phyloP scores from a whole-genome alignment of 2,113 vertebrate species.

The Mixornis gularis region DNA sequence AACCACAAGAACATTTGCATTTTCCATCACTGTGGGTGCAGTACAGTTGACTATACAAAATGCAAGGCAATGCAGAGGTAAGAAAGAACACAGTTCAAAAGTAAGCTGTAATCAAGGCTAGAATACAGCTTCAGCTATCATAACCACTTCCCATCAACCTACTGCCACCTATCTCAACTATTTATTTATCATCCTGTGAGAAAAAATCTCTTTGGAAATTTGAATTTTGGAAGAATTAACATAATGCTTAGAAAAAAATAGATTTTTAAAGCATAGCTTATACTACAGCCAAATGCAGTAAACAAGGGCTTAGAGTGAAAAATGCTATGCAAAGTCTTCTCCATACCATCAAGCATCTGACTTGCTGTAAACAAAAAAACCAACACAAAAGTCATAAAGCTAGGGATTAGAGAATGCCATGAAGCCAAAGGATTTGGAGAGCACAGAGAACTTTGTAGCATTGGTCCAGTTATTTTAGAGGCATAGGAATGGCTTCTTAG shows the following conservation, averaged over 20 bases:
- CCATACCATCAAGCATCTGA: not conserved
- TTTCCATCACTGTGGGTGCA: fast-evolving
- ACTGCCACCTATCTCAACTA: not conserved
- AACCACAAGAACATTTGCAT: not conserved
- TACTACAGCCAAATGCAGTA: not conserved
- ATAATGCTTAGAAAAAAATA: not conserved
- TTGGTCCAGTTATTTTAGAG: not conserved
- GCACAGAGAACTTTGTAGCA: not conserved
- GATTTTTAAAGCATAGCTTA: not conserved
- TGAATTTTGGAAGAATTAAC: not conserved
- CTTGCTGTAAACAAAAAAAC: not conserved
- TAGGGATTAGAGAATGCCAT: not conserved
- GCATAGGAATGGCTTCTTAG: not conserved
- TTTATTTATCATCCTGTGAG: not conserved
- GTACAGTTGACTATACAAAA: not conserved
- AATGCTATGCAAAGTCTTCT: not conserved
- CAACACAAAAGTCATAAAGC: not conserved
- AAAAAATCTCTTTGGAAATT: not conserved
- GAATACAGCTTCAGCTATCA: not conserved
- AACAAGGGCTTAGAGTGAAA: not conserved
- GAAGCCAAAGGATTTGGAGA: not conserved
- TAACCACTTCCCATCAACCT: not conserved
- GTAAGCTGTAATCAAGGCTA: not conserved
- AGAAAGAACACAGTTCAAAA: not conserved
- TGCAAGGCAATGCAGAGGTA: not conserved